These are phyloP conservation scores for Synergus itoensis DNA, from an alignment of 2,888 invertebrate genomes.

Conservation along the genomic window DNA sequence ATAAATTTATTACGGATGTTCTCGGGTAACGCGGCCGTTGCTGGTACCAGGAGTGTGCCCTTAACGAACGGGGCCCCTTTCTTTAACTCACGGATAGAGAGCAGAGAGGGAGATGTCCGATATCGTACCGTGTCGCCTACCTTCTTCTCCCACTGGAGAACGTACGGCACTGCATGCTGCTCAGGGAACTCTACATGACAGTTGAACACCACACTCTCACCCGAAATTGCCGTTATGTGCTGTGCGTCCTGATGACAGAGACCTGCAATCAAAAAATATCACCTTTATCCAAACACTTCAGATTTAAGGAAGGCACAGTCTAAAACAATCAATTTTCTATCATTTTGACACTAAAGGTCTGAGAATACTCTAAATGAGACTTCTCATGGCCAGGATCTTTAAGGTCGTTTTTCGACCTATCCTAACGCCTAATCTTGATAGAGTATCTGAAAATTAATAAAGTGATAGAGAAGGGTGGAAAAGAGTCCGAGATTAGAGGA, in stretches of 20 bases:
- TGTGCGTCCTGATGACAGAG: slow-evolving; percentile 93
- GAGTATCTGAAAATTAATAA: not conserved
- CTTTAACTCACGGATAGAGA: slow-evolving; percentile 77
- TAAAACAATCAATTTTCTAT: too few relatives aligned
- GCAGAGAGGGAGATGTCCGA: slow-evolving; percentile 78
- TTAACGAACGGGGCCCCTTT: slow-evolving; percentile 70
- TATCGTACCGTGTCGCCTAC: slow-evolving; percentile 97
- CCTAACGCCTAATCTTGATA: slow-evolving; percentile 9
- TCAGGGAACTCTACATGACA: slow-evolving; percentile 98
- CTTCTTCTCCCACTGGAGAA: slow-evolving; percentile 99
- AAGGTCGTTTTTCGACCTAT: too few relatives aligned
- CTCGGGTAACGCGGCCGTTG: slow-evolving; percentile 60
- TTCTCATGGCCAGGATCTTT: too few relatives aligned
- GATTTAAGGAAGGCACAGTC: too few relatives aligned
- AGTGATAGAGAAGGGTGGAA: not conserved
- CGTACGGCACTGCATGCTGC: slow-evolving; percentile 97
- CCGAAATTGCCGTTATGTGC: slow-evolving; percentile 97
- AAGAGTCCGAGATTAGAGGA: slow-evolving; percentile 15
- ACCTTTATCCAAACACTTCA: slow-evolving; percentile 5
- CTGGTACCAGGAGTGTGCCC: slow-evolving; percentile 67
- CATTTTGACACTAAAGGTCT: too few relatives aligned
- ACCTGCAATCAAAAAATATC: slow-evolving; percentile 78
- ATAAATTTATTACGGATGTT: slow-evolving; percentile 58
- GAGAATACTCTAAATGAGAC: too few relatives aligned
- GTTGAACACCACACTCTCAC: slow-evolving; percentile 98